A percentile compares a stretch with the other conserved stretches of the same genome.
These are phyloP conservation scores for Amitus sp. DNA, from an alignment of 2,888 invertebrate genomes.

Conservation along the genomic window DNA sequence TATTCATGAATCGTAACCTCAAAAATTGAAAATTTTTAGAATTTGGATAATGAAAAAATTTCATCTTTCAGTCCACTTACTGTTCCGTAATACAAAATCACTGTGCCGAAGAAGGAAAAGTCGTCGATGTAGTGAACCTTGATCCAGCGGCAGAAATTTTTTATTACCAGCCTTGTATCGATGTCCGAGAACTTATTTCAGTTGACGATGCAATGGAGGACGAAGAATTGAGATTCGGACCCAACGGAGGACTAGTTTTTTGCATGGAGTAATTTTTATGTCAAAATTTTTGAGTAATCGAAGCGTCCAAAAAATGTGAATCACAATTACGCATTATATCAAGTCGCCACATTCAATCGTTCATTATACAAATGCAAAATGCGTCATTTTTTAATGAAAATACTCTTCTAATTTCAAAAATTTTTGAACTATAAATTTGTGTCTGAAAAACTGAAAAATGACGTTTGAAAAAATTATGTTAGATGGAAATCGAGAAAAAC, in stretches of 20 bases:
- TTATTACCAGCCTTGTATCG: constrained; percentile 86
- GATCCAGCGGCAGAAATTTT: constrained; percentile 99
- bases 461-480: too few relatives aligned
- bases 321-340: too few relatives aligned
- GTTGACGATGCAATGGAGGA: constrained; percentile 98
- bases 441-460: too few relatives aligned
- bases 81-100: constrained; percentile 90
- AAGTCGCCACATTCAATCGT: too few relatives aligned
- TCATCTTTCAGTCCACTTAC: constrained; percentile 83
- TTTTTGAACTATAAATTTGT: too few relatives aligned
- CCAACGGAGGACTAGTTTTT: constrained; percentile 96
- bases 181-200: constrained; percentile 89
- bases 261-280: constrained; percentile 86
- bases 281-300: too few relatives aligned
- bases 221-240: constrained; percentile 91
- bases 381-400: too few relatives aligned
- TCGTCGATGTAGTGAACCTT: constrained; percentile 90
- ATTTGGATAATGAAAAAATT: constrained; percentile 8
- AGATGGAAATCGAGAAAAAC: too few relatives aligned
- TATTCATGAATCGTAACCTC: neutral
- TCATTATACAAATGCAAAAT: too few relatives aligned
- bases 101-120: constrained; percentile 78
- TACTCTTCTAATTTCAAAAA: too few relatives aligned
- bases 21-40: too few relatives aligned
- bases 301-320: too few relatives aligned